Conservation (phyloP, 2,888 invertebrate species). For the Volucella inanis region DNA sequence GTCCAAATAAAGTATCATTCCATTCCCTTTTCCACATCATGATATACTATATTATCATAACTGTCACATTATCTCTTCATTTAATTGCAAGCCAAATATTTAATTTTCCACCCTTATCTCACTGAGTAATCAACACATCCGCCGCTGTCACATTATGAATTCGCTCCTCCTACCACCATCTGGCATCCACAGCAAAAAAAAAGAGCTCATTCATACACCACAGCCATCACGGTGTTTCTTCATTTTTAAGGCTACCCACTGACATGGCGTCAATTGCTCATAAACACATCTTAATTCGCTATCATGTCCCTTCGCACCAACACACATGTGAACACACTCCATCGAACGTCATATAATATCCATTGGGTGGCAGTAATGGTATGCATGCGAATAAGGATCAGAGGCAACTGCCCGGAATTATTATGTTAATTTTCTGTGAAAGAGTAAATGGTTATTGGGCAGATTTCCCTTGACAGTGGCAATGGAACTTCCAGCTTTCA, state of each 20-base stretch:
- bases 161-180: constrained; percentile 11
- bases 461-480: constrained; percentile 39
- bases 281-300: constrained; percentile 69
- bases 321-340: constrained; percentile 41
- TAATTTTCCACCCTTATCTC: constrained; percentile 55
- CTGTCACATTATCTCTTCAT: constrained; percentile 42
- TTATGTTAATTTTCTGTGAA: constrained; percentile 66
- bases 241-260: constrained; percentile 36
- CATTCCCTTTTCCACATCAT: background rate
- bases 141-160: constrained; percentile 19
- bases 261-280: constrained; percentile 31
- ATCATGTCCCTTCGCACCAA: constrained; percentile 68
- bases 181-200: background rate
- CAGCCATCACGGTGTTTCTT: constrained; percentile 36
- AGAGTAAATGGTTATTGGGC: constrained; percentile 56
- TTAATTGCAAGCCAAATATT: constrained; percentile 67
- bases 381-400: constrained; percentile 61
- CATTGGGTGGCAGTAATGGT: constrained; percentile 52
- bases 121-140: constrained; percentile 55
- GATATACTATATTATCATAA: background rate
- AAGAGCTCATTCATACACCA: constrained; percentile 46
- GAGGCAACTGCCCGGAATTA: constrained; percentile 64
- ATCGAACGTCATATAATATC: constrained; percentile 66
- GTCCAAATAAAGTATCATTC: background rate
- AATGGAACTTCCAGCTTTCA: background rate